Conservation (phyloP, 2,797 vertebrate genomes). For the Pachyuromys duprasi region DNA sequence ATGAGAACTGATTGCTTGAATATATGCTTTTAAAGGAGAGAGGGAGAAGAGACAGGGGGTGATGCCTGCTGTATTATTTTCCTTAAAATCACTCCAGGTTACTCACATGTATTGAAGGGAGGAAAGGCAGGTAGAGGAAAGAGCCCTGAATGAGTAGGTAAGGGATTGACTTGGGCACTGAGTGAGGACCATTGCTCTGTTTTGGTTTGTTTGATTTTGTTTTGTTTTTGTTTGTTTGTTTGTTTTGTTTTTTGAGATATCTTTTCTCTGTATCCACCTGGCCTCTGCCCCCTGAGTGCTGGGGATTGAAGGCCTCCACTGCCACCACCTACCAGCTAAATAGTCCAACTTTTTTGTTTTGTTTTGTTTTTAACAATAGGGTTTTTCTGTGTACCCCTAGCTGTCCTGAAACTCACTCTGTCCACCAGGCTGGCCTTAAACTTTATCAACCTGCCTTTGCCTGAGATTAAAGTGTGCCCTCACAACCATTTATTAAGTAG, state of each 20-base stretch:
- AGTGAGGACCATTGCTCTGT: not conserved
- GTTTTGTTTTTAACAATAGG: not conserved
- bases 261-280: not conserved
- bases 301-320: not conserved
- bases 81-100: not conserved
- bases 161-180: not conserved
- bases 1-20: not conserved
- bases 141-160: not conserved
- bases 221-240: not conserved
- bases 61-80: not conserved
- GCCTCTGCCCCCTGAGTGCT: not conserved
- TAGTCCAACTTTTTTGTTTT: not conserved
- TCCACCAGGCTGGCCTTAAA: not conserved
- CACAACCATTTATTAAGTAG: not conserved
- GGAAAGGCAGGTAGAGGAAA: not conserved
- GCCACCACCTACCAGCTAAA: not conserved
- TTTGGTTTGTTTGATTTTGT: not conserved
- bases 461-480: not conserved
- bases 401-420: not conserved
- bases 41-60: not conserved
- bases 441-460: not conserved
- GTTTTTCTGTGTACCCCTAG: not conserved
- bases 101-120: not conserved
- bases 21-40: not conserved
- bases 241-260: not conserved